phyloP scores from a whole-genome alignment of 2,888 invertebrate genomes.

The Heliconius ismenius region DNA sequence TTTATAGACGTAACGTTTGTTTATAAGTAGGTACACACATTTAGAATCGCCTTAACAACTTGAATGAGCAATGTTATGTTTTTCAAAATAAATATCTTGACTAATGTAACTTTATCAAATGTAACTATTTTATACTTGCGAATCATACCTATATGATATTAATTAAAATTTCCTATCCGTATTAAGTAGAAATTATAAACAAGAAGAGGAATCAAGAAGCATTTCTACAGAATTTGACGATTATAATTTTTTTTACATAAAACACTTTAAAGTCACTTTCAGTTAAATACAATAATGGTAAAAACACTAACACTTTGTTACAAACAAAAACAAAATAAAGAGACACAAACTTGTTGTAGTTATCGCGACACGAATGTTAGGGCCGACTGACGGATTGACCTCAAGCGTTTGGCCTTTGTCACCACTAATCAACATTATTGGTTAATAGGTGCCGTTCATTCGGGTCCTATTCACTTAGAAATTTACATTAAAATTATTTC shows the following conservation, averaged over 20 bases:
- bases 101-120: neutral
- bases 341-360: constrained; percentile 10
- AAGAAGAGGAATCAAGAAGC: neutral
- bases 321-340: constrained; percentile 12
- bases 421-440: constrained; percentile 42
- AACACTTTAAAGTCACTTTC: neutral
- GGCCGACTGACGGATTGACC: constrained; percentile 40
- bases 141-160: neutral
- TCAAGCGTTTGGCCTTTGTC: constrained; percentile 40
- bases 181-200: neutral
- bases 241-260: neutral
- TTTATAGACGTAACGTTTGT: neutral
- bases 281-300: neutral
- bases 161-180: neutral
- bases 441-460: constrained; percentile 45
- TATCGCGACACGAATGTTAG: constrained; percentile 40
- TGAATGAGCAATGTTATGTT: neutral
- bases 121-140: neutral
- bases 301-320: neutral
- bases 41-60: neutral
- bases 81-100: neutral
- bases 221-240: neutral
- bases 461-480: constrained; percentile 41
- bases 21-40: neutral
- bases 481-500: neutral